Evolutionary conservation across 2,113 vertebrate species (phyloP).

Genomic region (Psettodes erumei): DNA sequence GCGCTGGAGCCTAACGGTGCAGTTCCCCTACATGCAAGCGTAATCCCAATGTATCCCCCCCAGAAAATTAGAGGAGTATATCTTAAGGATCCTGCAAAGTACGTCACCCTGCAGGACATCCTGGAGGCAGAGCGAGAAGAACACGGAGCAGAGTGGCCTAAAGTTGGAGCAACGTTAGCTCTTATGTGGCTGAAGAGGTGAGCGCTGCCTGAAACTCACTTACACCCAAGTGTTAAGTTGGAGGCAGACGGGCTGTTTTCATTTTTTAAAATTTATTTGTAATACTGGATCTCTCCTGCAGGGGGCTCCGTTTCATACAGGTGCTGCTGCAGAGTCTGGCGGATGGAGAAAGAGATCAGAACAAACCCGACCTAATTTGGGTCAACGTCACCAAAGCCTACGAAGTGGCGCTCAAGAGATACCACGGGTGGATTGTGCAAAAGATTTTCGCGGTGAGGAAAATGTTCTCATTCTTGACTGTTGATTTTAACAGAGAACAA

Average conservation of each 20-base stretch:
- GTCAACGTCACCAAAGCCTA: conserved; percentile 95
- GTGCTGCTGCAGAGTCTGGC: conserved; percentile 94
- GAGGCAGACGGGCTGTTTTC: background rate
- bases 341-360: conserved; percentile 90
- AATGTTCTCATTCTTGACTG: background rate
- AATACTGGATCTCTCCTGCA: conserved; percentile 65
- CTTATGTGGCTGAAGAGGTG: conserved; percentile 99
- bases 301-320: conserved; percentile 95
- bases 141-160: conserved; percentile 89
- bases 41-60: background rate
- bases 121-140: conserved; percentile 89
- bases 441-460: conserved; percentile 90
- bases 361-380: conserved; percentile 91
- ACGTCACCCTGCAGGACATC: conserved; percentile 92
- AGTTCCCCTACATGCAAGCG: background rate
- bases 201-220: background rate
- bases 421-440: conserved; percentile 95
- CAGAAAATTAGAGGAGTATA: conserved; percentile 94
- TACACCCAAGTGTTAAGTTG: background rate
- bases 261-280: too few species aligned
- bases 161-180: conserved; percentile 90
- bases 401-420: conserved; percentile 90
- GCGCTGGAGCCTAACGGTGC: background rate
- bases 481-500: background rate
- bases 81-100: conserved; percentile 89